Evolutionary conservation across 2,797 vertebrate genomes (phyloP), one percentile per base, ranked within the genome.

Genomic region (Halcyon smyrnensis): DNA sequence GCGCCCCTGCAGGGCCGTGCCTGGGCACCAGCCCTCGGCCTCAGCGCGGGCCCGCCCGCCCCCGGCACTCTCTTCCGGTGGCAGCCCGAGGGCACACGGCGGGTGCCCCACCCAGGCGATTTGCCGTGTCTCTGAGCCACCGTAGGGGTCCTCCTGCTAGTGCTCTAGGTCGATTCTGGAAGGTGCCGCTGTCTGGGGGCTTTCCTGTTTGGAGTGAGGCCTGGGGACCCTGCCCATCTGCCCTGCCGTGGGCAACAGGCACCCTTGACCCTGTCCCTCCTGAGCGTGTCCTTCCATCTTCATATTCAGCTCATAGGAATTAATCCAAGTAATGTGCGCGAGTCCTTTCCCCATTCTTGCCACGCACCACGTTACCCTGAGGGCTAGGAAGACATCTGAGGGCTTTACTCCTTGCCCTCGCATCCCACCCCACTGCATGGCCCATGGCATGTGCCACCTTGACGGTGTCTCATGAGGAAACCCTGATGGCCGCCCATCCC

Each of bases 231-330:
- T 11, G 12, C 39, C 39, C 18, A 14, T 19, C 60, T 62, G 8
- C 37, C 37, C 21, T 45, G 27, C 1, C 2, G 21, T 6, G 5
- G 6, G 28, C 41, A 25, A 23, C 11, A 1, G 21, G 27, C 2
- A 2, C 18, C n/a, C 15, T 79, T 36, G 41, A 3, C 15, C 8
- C 6, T 1, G 0, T 24, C 56, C 19, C 11, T 57, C 25, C 6
- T 2, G 32, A 74, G 5, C 0, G 0, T 4, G 13, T 30, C 24
- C 7, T 63, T 14, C 30, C 3, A 2, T 18, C n/a, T 53, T 80
- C 24, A 0, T 11, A 3, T 56, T 46, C 3, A 3, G 19, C 17
- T 51, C 36, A 19, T 4, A 7, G 36, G 36, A 63, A 9, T 50
- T 67, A 25, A 18, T 60, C 19, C 7, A 2, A 27, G 19, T 41